Evolutionary conservation across 2,888 invertebrate genomes (phyloP).

Genomic region (Periphyllus acericola): DNA sequence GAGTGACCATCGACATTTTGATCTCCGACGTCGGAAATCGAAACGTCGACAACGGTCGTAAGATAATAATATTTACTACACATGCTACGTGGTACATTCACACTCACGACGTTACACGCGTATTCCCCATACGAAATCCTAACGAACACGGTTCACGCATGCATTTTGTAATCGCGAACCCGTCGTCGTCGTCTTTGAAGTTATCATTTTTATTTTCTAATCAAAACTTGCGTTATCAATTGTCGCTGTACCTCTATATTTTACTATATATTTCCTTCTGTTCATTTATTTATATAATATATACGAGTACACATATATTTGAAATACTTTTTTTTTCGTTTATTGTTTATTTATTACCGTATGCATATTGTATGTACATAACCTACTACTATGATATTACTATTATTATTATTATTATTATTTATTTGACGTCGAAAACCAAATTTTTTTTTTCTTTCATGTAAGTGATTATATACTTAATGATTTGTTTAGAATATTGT

Average conservation of each 20-base stretch:
- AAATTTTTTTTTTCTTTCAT: constrained; percentile 36
- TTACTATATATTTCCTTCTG: background rate
- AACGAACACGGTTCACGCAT: no score
- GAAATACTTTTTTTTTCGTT: constrained; percentile 38
- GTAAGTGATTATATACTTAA: constrained; percentile 28
- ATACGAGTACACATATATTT: background rate
- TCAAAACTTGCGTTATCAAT: constrained; percentile 23
- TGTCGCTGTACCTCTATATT: background rate
- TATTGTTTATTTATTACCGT: constrained; percentile 34
- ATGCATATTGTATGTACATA: constrained; percentile 40
- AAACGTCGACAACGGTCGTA: constrained; percentile 19
- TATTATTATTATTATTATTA: constrained; percentile 26
- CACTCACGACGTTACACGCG: background rate
- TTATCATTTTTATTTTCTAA: constrained; percentile 29
- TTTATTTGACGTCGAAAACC: constrained; percentile 44
- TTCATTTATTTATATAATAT: constrained; percentile 9
- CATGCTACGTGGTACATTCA: background rate
- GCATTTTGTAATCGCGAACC: background rate
- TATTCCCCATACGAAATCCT: background rate
- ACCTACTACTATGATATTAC: no score
- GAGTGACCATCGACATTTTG: constrained; percentile 14
- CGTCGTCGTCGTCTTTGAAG: background rate
- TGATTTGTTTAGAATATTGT: constrained; percentile 61
- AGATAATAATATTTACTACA: constrained; percentile 8
- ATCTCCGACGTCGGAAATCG: constrained; percentile 46